Base-by-base conservation (phyloP, 2,113 vertebrate species). In the Actinemys pallida region DNA sequence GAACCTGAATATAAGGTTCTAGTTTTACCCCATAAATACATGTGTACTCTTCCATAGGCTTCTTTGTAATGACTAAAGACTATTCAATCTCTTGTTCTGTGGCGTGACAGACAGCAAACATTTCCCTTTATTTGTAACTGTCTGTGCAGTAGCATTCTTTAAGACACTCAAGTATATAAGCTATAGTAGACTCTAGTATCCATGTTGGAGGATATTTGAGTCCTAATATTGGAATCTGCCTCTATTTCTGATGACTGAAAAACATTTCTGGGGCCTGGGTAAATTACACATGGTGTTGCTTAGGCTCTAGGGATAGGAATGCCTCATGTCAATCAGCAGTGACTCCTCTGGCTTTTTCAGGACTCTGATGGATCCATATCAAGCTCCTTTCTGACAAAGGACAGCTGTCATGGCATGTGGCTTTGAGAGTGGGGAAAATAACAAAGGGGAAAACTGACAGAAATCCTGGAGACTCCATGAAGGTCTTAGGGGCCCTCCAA, bases 251-350 rank as follows among this genome's bases (percentile, higher is more conserved):
- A 53, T 59, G 47, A 79, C 59, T 54, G 39, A 83, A 84, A 95
- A 76, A 45, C 22, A 90, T 17, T 42, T 45, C 25, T 24, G 31
- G 82, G 25, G 49, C 24, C n/a, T 80, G 49, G n/a, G 62, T 25
- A 69, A 80, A 78, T 80, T 35, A 10, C 6, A 42, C n/a, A 83
- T 93, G 95, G 49, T 76, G 91, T 95, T 89, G 49, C n/a, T 89
- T 57, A 76, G 1, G 10, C 69, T 90, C 47, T 56, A 49, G 87
- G 90, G 93, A 80, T 86, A 78, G 84, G 84, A 88, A 47, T 83
- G 56, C 56, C 81, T 86, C 81, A 52, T 39, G 52, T 82, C 50
- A 53, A 56, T 89, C 80, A 84, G 81, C 50, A 90, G 45, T 76
- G 47, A 75, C 53, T 81, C 31, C 54, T 83, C 54, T 90, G 69